These are phyloP conservation scores for Rhynchopsitta pachyrhyncha DNA, from an alignment of 2,113 vertebrate genomes.

Conservation along the genomic window DNA sequence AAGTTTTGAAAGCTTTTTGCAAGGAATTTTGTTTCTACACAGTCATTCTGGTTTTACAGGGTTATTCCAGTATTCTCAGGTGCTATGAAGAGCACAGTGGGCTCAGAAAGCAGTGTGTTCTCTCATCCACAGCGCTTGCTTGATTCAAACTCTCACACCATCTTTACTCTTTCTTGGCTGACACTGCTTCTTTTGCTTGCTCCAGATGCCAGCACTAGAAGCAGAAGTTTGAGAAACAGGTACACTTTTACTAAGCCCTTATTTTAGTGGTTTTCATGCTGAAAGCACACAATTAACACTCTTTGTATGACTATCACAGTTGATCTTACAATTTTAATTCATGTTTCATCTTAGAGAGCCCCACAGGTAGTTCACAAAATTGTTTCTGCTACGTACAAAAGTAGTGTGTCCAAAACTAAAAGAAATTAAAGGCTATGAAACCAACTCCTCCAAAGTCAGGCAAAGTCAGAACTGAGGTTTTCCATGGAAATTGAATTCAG, in stretches of 20 bases:
- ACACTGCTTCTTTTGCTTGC: neutral
- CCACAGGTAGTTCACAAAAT: neutral
- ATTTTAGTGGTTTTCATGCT: neutral
- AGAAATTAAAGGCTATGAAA: neutral
- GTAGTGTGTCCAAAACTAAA: neutral
- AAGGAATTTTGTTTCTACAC: neutral
- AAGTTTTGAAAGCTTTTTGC: neutral
- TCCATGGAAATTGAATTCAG: neutral
- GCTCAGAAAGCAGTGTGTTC: neutral
- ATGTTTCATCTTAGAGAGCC: neutral
- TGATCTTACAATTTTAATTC: neutral
- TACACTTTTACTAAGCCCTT: rapidly evolving
- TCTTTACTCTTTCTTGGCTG: neutral
- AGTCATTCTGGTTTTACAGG: neutral
- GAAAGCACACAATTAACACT: neutral
- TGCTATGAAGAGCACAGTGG: rapidly evolving
- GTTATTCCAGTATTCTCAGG: neutral
- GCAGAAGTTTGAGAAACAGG: neutral
- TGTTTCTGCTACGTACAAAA: neutral
- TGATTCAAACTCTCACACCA: neutral
- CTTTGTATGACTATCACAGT: neutral
- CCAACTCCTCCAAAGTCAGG: neutral
- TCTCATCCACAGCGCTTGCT: neutral
- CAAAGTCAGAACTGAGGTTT: neutral
- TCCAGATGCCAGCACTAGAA: neutral